Evolutionary conservation across 2,888 invertebrate species (phyloP).

Genomic region (Vandiemenella viatica): DNA sequence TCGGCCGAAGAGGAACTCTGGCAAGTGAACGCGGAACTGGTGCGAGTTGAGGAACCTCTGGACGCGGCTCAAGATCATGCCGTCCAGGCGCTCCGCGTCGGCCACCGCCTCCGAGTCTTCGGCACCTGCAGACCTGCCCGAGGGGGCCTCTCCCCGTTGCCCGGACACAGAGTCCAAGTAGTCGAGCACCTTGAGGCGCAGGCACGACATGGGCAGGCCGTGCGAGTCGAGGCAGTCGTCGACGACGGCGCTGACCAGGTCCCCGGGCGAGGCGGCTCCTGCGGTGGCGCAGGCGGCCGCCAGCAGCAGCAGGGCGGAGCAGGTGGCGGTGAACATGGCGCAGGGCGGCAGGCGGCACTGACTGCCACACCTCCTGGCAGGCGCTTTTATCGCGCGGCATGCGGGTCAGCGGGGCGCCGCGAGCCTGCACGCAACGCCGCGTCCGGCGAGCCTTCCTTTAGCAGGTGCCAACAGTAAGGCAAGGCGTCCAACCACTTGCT

Average conservation of each 20-base stretch:
- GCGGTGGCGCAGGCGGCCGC: background rate
- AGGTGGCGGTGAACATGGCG: background rate
- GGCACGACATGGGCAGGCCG: slow-evolving; percentile 47
- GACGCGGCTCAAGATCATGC: slow-evolving; percentile 56
- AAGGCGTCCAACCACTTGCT: too few relatives aligned
- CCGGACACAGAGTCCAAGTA: slow-evolving; percentile 59
- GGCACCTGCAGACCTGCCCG: background rate
- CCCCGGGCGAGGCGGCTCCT: slow-evolving; percentile 28
- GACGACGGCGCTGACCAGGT: slow-evolving; percentile 52
- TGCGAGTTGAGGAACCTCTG: slow-evolving; percentile 56
- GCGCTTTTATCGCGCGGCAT: background rate
- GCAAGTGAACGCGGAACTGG: slow-evolving; percentile 56
- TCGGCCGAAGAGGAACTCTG: slow-evolving; percentile 51
- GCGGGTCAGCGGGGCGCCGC: background rate
- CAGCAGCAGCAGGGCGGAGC: slow-evolving; percentile 1
- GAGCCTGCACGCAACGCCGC: background rate
- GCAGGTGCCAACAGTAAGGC: too few relatives aligned
- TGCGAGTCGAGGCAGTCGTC: slow-evolving; percentile 48
- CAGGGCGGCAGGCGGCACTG: background rate
- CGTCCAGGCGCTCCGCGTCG: slow-evolving; percentile 39
- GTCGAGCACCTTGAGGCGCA: slow-evolving; percentile 60
- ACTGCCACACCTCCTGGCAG: slow-evolving; percentile 17
- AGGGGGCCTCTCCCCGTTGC: slow-evolving; percentile 17
- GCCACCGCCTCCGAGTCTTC: slow-evolving; percentile 13
- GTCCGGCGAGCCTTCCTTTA: too few relatives aligned